Base-by-base conservation (phyloP, 2,113 vertebrate species). In the Platysternon megacephalum region DNA sequence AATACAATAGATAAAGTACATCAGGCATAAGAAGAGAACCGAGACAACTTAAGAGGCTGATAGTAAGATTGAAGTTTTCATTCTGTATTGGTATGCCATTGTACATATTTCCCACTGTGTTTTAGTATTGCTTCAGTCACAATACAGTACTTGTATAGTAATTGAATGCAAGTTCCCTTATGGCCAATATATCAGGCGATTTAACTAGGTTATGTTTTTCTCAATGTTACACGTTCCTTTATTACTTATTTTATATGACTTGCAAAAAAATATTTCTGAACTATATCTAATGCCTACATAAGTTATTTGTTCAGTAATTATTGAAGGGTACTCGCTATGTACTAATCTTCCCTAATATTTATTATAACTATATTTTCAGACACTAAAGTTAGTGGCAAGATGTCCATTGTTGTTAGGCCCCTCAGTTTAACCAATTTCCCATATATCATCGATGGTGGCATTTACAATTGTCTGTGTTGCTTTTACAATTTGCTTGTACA, bases 231-330 rank as follows among this genome's bases (percentile, higher is more conserved):
- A 84, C 21, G 58, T 24, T 96, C 61, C 85, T 91, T 94, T 91
- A 93, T 91, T 93, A 93, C 80, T 95, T 94, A 24, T 55, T 91
- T 86, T 89, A 88, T 89, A 90, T 93, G 55, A 89, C 72, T 61
- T 93, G 65, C 51, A 80, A 8, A n/a, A 94, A 97, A 93, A 53
- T 52, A 3, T 53, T 82, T 46, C 48, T 42, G 39, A 44, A 95
- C 87, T 46, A 82, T 82, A 88, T 93, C 94, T 91, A 86, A 46
- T 24, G 78, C 72, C 80, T 95, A 95, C 85, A 91, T 84, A 91
- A 46, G 42, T 87, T 91, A 84, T 65, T 11, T 80, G 51, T 79
- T 82, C 28, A 68, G 48, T 78, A 90, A 93, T 61, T 91, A 32
- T 51, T 87, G 84, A 17, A 56, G 65, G 29, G 49, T 90, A 68